A percentile compares a stretch with the other conserved stretches of the same genome.
Evolutionary conservation across 2,888 invertebrate species (phyloP).

Genomic region (Megalurothrips usitatus): DNA sequence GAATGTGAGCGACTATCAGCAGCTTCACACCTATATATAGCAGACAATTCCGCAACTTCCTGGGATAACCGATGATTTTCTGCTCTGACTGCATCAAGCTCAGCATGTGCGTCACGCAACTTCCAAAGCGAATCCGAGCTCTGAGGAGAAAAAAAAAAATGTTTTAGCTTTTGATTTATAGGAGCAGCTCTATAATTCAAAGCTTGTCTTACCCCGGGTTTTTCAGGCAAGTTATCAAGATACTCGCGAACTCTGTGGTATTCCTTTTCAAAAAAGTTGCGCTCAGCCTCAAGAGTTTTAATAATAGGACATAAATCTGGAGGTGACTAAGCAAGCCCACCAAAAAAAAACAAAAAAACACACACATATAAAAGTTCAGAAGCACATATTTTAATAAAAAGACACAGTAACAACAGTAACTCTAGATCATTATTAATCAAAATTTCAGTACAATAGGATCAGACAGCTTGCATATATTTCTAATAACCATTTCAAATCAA

Average conservation of each 20-base stretch:
- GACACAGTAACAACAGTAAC: not conserved
- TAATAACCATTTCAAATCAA: too few relatives aligned
- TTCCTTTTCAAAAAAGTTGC: conserved; percentile 16
- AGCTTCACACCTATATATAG: not conserved
- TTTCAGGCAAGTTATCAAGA: not conserved
- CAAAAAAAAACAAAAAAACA: not conserved
- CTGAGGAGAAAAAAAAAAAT: not conserved
- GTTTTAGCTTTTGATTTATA: not conserved
- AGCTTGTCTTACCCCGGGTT: not conserved
- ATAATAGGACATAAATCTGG: conserved; percentile 13
- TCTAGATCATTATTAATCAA: not conserved
- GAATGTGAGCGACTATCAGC: conserved; percentile 4
- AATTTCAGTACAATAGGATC: too few relatives aligned
- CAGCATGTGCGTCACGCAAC: not conserved
- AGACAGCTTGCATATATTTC: too few relatives aligned
- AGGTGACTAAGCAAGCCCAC: not conserved
- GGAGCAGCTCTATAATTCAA: too few relatives aligned
- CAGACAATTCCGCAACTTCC: not conserved
- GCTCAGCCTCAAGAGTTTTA: conserved; percentile 14
- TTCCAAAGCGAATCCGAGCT: not conserved
- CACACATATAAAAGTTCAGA: not conserved
- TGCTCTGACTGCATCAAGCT: not conserved
- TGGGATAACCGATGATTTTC: not conserved
- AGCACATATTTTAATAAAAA: not conserved
- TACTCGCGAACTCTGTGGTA: not conserved